These are phyloP conservation scores for Malurus splendens DNA, from an alignment of 2,797 vertebrate genomes.

Conservation along the genomic window DNA sequence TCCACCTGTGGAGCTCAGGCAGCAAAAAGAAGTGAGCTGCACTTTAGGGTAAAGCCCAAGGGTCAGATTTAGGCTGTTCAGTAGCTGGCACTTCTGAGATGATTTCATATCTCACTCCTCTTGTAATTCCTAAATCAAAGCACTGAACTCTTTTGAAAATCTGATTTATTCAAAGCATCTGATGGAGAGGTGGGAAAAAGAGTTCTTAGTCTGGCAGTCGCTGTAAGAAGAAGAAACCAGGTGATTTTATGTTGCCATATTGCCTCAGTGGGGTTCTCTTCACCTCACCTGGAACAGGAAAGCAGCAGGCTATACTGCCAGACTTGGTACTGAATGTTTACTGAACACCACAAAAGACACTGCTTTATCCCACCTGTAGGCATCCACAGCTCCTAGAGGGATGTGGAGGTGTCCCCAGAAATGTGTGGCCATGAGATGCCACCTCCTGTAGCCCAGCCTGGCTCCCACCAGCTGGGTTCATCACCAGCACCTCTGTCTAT, in stretches of 20 bases:
- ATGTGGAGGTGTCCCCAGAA: neutral
- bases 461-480: neutral
- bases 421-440: neutral
- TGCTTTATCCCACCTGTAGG: neutral
- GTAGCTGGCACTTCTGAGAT: neutral
- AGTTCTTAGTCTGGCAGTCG: neutral
- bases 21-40: neutral
- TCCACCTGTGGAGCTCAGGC: neutral
- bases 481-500: neutral
- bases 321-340: neutral
- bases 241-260: neutral
- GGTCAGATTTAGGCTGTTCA: neutral
- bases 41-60: neutral
- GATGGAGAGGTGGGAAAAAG: neutral
- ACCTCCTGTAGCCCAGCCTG: neutral
- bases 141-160: neutral
- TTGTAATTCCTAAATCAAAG: constrained; percentile 26
- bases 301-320: neutral
- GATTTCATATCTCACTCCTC: neutral
- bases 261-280: neutral
- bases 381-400: neutral
- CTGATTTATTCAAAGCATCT: constrained; percentile 10
- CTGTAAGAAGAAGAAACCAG: neutral
- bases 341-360: neutral
- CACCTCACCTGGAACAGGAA: neutral